Base-by-base conservation (phyloP, 2,113 vertebrate species). In the Onychostoma macrolepis region DNA sequence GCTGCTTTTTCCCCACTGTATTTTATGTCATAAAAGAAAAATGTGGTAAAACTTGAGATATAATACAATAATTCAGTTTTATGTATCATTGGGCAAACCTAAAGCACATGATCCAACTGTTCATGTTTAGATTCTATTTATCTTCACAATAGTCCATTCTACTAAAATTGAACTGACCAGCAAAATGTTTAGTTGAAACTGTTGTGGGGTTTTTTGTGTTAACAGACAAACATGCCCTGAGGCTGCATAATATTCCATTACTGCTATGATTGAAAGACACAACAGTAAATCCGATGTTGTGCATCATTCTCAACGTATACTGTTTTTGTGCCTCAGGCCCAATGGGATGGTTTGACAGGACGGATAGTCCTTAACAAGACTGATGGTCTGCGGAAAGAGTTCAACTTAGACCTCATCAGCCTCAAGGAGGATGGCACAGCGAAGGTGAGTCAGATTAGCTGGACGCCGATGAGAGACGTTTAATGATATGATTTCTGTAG, bases 391-490 rank as follows among this genome's bases (percentile, higher is more conserved):
- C 93, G 98, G 91, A 98, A 95, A 92, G 96, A 98, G 94, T 99
- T 99, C 87, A 96, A 98, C 93, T 95, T 99, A 95, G 98, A 99
- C 93, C 96, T 99, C 89, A 99, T 99, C 94, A 99, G 97, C 91
- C 96, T 99, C 86, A 98, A 97, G 93, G 98, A 99, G 89, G 98
- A 99, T 45, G 97, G 98, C 89, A 95, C 96, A 38, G 95, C 96
- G 92, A 99, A 99, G 97, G 98, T 99, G 95, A 96, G 88, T 30
- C 77, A 19, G 24, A 24, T 86, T 24, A 76, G 33, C 76, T 30
- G 76, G 45, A 53, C 48, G 4, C 48, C 5, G n/a, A 36, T 76
- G 36, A n/a, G 45, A 33, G 26, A 50, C 4, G 1, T 11, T 43
- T 38, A 43, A 45, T 45, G 10, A 38, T 43, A 75, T 45, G 10